A percentile compares a stretch with the other conserved stretches of the same genome.
These are phyloP conservation scores for Plagodis pulveraria DNA, from an alignment of 2,888 invertebrate genomes.

Conservation along the genomic window DNA sequence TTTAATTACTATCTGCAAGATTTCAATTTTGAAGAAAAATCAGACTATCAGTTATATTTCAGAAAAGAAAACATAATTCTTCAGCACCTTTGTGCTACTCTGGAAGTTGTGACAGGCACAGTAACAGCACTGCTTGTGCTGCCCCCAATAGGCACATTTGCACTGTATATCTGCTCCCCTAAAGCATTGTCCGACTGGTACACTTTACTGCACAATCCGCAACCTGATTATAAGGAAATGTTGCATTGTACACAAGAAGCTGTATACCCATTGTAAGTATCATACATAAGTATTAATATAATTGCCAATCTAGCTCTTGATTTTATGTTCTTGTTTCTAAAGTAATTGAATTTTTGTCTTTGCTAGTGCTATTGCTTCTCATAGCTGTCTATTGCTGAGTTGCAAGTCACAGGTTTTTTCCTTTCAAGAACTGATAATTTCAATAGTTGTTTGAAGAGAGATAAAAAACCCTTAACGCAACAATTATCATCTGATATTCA, in stretches of 20 bases:
- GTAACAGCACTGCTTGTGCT: constrained; percentile 91
- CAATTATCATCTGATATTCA: no score
- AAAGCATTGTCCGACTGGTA: constrained; percentile 97
- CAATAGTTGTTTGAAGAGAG: no score
- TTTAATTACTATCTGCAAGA: no score
- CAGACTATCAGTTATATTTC: constrained; percentile 52
- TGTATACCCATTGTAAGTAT: constrained; percentile 96
- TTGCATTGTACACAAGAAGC: constrained; percentile 98
- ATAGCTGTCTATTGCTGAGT: no score
- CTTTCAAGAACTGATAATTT: no score
- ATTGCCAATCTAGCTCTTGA: no score
- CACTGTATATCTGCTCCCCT: constrained; percentile 91
- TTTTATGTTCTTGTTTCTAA: no score
- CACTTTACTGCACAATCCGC: constrained; percentile 96
- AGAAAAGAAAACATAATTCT: constrained; percentile 91
- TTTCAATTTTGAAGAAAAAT: no score
- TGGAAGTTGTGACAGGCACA: constrained; percentile 92
- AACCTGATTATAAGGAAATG: constrained; percentile 94
- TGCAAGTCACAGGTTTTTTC: no score
- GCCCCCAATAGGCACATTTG: constrained; percentile 92
- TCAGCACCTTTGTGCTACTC: constrained; percentile 92
- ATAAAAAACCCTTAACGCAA: no score
- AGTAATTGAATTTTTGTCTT: no score
- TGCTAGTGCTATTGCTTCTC: no score
- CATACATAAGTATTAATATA: not conserved